phyloP scores from a whole-genome alignment of 2,113 vertebrate species.

The Lepus timidus region DNA sequence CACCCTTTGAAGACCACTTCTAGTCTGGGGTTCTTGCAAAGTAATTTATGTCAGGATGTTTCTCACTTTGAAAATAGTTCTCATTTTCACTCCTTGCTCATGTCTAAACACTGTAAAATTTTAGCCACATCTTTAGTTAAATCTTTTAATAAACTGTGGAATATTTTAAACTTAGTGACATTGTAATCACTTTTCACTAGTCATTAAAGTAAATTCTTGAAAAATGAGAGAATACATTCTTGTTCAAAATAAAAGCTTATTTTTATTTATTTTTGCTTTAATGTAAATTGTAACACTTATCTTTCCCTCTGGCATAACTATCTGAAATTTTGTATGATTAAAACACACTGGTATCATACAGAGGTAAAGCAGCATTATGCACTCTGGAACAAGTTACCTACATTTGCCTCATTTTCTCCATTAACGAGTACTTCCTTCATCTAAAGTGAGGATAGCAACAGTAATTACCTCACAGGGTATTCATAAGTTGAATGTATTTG shows the following conservation, averaged over 20 bases:
- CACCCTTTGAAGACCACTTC: background rate
- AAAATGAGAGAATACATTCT: background rate
- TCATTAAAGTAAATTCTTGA: background rate
- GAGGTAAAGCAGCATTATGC: background rate
- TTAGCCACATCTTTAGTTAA: background rate
- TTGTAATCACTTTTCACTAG: constrained; percentile 8
- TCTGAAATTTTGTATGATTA: constrained; percentile 1
- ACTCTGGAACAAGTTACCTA: background rate
- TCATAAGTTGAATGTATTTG: background rate
- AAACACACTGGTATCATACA: background rate
- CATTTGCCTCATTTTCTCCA: background rate
- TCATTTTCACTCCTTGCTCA: constrained; percentile 2
- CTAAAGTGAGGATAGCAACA: background rate
- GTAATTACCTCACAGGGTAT: background rate
- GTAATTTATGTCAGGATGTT: constrained; percentile 21
- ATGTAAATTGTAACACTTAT: background rate
- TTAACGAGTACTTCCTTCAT: background rate
- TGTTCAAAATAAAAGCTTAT: background rate
- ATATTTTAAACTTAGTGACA: background rate
- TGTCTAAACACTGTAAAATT: constrained; percentile 24
- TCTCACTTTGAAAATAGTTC: constrained; percentile 15
- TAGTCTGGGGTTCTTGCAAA: background rate
- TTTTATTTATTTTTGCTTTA: constrained; percentile 29
- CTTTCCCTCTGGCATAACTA: background rate
- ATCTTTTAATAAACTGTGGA: constrained; percentile 32